phyloP scores from a whole-genome alignment of 2,797 vertebrate genomes.

The Thripadectes ignobilis region DNA sequence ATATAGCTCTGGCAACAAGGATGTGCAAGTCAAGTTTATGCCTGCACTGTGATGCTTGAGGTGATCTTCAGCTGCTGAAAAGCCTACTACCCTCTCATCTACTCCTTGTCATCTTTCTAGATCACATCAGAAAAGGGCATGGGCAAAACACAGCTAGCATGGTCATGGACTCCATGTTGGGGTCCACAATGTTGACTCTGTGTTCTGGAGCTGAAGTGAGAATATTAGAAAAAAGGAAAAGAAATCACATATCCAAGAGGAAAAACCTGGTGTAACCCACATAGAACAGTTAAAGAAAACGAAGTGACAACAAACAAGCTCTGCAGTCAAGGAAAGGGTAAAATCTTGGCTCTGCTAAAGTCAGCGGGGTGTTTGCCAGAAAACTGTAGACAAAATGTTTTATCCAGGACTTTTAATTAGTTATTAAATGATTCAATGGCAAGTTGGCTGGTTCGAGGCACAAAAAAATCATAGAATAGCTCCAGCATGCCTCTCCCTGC shows the following conservation, averaged over 20 bases:
- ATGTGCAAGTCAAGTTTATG: neutral
- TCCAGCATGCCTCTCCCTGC: conserved; percentile 37
- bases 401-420: conserved; percentile 60
- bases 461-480: neutral
- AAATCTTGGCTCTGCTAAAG: conserved; percentile 21
- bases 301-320: neutral
- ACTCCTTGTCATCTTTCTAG: neutral
- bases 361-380: conserved; percentile 20
- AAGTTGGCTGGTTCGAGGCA: conserved; percentile 22
- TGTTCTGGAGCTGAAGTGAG: neutral
- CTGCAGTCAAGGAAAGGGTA: conserved; percentile 38
- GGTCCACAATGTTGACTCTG: neutral
- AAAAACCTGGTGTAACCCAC: neutral
- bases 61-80: neutral
- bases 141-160: neutral
- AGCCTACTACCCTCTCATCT: neutral
- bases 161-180: neutral
- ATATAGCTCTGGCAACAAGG: neutral
- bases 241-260: neutral
- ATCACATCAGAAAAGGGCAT: neutral
- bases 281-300: neutral
- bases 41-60: neutral
- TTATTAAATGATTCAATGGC: conserved; percentile 51
- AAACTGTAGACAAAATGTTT: conserved; percentile 41
- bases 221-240: neutral